A percentile compares a stretch with the other conserved stretches of the same genome.
phyloP scores from a whole-genome alignment of 2,113 vertebrate species.

The Mus spicilegus region DNA sequence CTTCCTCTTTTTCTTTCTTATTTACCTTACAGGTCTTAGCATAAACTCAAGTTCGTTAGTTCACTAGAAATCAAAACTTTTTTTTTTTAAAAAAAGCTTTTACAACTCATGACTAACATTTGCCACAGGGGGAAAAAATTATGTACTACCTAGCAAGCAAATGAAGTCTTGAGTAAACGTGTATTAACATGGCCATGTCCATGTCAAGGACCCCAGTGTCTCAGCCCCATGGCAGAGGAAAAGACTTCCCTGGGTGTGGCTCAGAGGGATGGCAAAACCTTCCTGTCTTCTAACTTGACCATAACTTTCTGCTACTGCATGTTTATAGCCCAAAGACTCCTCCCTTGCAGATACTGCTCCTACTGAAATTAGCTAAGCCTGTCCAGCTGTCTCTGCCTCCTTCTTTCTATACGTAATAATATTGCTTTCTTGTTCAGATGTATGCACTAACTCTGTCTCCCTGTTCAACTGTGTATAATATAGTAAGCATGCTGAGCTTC shows the following conservation, averaged over 20 bases:
- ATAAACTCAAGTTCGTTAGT: neutral
- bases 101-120: neutral
- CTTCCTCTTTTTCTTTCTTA: conserved; percentile 26
- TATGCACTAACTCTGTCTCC: neutral
- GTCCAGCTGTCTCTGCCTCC: neutral
- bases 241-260: neutral
- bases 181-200: neutral
- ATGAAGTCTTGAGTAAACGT: neutral
- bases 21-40: neutral
- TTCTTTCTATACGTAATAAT: neutral
- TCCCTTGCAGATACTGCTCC: neutral
- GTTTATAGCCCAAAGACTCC: neutral
- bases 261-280: neutral
- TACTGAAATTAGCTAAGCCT: neutral
- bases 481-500: neutral
- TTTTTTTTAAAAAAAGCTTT: neutral
- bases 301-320: neutral
- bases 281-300: neutral
- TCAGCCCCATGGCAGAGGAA: neutral
- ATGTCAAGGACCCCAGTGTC: neutral
- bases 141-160: neutral
- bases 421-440: neutral
- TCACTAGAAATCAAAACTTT: conserved; percentile 30
- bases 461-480: neutral
- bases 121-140: conserved; percentile 1